Evolutionary conservation across 2,113 vertebrate species (phyloP).

Genomic region (Sorex araneus): DNA sequence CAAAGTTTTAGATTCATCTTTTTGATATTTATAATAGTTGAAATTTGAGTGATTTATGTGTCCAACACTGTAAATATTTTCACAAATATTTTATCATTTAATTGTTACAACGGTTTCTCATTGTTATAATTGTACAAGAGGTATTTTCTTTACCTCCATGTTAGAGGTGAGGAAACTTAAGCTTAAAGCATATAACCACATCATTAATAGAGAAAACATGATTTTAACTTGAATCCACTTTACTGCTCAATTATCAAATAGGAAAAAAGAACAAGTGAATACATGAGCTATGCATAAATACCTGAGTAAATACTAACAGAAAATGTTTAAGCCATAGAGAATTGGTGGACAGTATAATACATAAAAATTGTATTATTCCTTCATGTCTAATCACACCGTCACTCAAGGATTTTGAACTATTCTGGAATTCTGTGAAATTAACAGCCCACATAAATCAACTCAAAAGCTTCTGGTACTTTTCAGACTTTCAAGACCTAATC

Average conservation of each 20-base stretch:
- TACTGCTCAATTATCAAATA: not conserved
- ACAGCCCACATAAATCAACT: slow-evolving; percentile 43
- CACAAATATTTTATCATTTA: slow-evolving; percentile 27
- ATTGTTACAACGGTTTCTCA: not conserved
- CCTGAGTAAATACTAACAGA: slow-evolving; percentile 13
- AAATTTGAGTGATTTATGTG: not conserved
- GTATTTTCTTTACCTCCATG: not conserved
- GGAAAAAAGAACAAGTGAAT: not conserved
- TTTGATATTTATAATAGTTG: not conserved
- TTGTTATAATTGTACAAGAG: not conserved
- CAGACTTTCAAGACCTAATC: slow-evolving; percentile 4
- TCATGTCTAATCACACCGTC: slow-evolving; percentile 1
- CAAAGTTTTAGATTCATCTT: not conserved
- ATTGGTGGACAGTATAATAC: not conserved
- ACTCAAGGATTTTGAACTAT: slow-evolving; percentile 10
- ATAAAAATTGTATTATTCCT: slow-evolving; percentile 18
- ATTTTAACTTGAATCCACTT: not conserved
- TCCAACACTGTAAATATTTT: slow-evolving; percentile 13
- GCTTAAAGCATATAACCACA: not conserved
- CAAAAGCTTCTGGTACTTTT: slow-evolving; percentile 24
- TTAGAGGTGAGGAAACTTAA: not conserved
- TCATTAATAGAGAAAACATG: not conserved
- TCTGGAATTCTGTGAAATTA: slow-evolving; percentile 43
- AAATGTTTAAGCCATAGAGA: slow-evolving; percentile 20
- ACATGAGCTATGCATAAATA: not conserved